phyloP scores from a whole-genome alignment of 1,140 invertebrate genomes.

The Phortica variegata region DNA sequence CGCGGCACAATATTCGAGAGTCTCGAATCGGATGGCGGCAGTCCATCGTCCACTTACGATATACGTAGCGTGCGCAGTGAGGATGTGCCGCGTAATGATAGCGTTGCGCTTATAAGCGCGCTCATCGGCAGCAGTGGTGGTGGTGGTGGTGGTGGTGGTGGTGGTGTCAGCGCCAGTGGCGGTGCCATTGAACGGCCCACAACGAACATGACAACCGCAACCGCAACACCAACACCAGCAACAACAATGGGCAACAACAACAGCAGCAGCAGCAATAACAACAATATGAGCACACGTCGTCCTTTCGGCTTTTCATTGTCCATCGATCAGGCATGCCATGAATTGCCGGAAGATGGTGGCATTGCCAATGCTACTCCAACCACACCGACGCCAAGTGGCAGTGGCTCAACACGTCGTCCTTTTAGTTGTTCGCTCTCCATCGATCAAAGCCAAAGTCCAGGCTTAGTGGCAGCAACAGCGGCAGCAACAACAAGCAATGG shows the following conservation, averaged over 20 bases:
- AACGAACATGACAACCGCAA: constrained; percentile 6
- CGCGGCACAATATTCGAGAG: constrained; percentile 54
- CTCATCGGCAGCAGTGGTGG: constrained; percentile 18
- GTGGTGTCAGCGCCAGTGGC: constrained; percentile 13
- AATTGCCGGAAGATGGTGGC: too few species aligned
- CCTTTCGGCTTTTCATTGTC: constrained; percentile 50
- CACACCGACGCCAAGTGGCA: too few species aligned
- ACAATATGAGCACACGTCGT: constrained; percentile 22
- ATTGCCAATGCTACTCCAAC: too few species aligned
- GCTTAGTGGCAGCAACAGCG: constrained; percentile 2
- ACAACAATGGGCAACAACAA: constrained; percentile 1
- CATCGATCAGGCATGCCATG: constrained; percentile 43
- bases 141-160: too few species aligned
- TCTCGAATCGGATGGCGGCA: constrained; percentile 39
- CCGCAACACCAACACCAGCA: background rate
- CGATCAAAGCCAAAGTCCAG: too few species aligned
- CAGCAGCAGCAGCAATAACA: constrained; percentile 10
- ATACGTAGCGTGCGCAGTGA: constrained; percentile 49
- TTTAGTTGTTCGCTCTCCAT: too few species aligned
- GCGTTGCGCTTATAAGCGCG: constrained; percentile 29
- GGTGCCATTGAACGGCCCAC: constrained; percentile 14
- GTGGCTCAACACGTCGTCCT: too few species aligned
- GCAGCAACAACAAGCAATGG: background rate
- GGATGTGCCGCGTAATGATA: constrained; percentile 30
- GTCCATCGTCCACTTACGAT: constrained; percentile 28